A percentile compares a stretch with the other conserved stretches of the same genome.
Conservation (phyloP, 1,140 invertebrate genomes). For the Ceratoteleas bidentatus region DNA sequence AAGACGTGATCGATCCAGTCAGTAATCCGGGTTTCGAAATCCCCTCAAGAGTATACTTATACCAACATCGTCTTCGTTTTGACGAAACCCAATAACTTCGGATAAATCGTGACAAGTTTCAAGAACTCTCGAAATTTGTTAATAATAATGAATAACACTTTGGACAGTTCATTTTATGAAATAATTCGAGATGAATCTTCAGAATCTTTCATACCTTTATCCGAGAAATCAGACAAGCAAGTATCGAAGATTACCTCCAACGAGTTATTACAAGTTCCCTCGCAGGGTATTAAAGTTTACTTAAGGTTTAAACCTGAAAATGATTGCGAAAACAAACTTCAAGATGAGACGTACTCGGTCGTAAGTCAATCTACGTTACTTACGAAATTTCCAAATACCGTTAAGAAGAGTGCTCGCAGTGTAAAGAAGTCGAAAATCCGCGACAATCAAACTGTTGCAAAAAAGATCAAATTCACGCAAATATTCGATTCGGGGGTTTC, state of each 20-base stretch:
- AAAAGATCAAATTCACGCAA: constrained; percentile 70
- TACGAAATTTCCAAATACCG: constrained; percentile 64
- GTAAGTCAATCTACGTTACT: constrained; percentile 67
- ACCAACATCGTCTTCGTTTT: background rate
- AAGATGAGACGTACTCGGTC: constrained; percentile 66
- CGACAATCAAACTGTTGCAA: constrained; percentile 35
- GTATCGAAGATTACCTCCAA: constrained; percentile 46
- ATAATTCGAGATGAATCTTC: constrained; percentile 51
- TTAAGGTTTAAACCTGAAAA: constrained; percentile 70
- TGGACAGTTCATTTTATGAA: constrained; percentile 51
- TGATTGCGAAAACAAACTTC: constrained; percentile 33
- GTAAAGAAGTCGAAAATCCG: constrained; percentile 57
- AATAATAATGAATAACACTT: constrained; percentile 50
- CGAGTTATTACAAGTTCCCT: constrained; percentile 48
- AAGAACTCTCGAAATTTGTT: constrained; percentile 14
- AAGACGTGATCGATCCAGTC: too few relatives aligned
- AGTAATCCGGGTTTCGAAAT: constrained; percentile 11
- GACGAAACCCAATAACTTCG: background rate
- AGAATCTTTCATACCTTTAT: constrained; percentile 30
- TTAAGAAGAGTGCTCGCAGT: constrained; percentile 49
- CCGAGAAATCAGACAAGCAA: constrained; percentile 37
- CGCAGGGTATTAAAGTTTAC: constrained; percentile 69
- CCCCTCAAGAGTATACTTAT: background rate
- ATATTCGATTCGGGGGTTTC: constrained; percentile 67
- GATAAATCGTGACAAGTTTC: background rate